phyloP scores from a whole-genome alignment of 2,113 vertebrate genomes.

The Aix galericulata region DNA sequence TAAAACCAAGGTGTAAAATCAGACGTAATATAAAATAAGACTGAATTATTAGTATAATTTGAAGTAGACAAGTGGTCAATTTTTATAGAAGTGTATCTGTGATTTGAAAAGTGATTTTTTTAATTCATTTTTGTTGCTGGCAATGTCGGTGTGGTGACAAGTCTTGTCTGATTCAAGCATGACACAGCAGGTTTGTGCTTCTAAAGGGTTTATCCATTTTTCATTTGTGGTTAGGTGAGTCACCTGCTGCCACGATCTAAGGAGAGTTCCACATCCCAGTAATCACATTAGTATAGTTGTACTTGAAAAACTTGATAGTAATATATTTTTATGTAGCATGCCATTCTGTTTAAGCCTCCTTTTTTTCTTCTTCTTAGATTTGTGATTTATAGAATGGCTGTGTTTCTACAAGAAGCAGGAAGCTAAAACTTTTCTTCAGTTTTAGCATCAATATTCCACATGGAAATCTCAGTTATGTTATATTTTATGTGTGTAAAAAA shows the following conservation, averaged over 20 bases:
- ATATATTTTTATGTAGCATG: neutral
- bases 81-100: neutral
- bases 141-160: neutral
- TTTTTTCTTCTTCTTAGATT: neutral
- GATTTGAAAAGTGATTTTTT: neutral
- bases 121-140: neutral
- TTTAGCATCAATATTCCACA: neutral
- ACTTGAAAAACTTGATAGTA: neutral
- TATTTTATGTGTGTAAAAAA: neutral
- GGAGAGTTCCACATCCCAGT: neutral
- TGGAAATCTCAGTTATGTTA: neutral
- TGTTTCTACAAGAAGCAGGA: neutral
- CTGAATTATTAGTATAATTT: neutral
- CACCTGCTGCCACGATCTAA: neutral
- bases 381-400: neutral
- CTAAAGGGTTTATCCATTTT: neutral
- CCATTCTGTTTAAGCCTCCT: neutral
- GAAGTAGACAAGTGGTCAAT: neutral
- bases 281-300: neutral
- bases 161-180: neutral
- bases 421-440: neutral
- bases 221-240: neutral
- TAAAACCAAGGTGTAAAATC: neutral
- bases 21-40: neutral
- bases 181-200: neutral